phyloP scores from a whole-genome alignment of 2,113 vertebrate genomes.

The Colinus virginianus region DNA sequence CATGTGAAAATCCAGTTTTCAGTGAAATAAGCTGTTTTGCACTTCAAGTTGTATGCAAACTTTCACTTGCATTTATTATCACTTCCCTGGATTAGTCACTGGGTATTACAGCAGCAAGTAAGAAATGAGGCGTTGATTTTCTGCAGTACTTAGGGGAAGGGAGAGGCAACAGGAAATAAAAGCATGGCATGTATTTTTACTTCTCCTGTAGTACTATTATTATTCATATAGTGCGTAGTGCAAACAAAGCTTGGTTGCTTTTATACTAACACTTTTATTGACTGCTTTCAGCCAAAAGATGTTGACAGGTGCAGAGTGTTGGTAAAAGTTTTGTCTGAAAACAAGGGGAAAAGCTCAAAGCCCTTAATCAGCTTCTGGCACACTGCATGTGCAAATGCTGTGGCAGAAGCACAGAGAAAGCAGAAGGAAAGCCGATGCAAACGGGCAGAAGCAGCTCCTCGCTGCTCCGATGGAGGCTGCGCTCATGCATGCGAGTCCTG shows the following conservation, averaged over 20 bases:
- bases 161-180: constrained; percentile 24
- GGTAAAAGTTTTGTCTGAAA: not conserved
- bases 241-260: not conserved
- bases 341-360: not conserved
- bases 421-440: not conserved
- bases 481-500: not conserved
- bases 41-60: constrained; percentile 28
- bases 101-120: not conserved
- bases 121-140: not conserved
- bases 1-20: constrained; percentile 22
- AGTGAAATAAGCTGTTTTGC: constrained; percentile 17
- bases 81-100: constrained; percentile 6
- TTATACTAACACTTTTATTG: not conserved
- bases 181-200: not conserved
- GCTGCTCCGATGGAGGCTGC: not conserved
- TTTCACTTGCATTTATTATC: constrained; percentile 34
- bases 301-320: not conserved
- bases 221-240: not conserved
- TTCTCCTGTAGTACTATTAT: constrained; percentile 2
- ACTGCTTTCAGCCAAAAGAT: not conserved
- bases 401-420: not conserved
- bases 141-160: not conserved
- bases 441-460: not conserved
- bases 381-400: not conserved
- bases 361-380: not conserved